Conservation (phyloP, 1,140 invertebrate genomes). For the Drosophila miranda region DNA sequence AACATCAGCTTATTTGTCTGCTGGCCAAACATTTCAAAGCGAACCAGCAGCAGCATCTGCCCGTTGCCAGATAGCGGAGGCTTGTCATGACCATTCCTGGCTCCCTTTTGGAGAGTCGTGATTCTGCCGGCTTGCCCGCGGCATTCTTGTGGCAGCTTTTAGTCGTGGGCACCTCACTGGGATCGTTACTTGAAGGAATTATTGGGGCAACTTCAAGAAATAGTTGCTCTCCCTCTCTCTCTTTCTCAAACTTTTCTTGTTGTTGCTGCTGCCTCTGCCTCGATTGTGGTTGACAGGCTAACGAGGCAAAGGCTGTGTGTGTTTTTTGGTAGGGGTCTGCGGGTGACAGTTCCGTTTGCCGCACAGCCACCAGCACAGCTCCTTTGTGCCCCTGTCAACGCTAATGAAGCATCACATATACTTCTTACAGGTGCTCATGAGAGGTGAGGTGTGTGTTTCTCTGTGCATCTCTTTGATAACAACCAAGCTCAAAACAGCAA, state of each 20-base stretch:
- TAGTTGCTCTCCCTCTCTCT: conserved; percentile 12
- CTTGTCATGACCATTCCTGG: conserved; percentile 38
- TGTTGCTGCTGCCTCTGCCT: not conserved
- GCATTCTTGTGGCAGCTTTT: conserved; percentile 36
- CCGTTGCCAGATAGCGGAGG: conserved; percentile 37
- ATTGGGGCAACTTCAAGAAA: conserved; percentile 31
- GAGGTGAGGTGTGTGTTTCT: conserved; percentile 8
- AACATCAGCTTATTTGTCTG: conserved; percentile 76
- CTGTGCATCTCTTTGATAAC: conserved; percentile 4
- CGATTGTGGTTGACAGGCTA: conserved; percentile 16
- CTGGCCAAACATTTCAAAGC: conserved; percentile 61
- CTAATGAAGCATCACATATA: conserved; percentile 62
- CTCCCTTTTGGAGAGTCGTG: conserved; percentile 39
- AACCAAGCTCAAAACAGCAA: conserved; percentile 6
- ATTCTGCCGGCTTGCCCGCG: conserved; percentile 25
- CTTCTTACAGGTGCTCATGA: not conserved
- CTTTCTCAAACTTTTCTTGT: not conserved
- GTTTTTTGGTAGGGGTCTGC: conserved; percentile 11
- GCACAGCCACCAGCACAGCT: conserved; percentile 37
- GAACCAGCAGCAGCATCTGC: conserved; percentile 32
- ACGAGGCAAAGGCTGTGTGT: conserved; percentile 12
- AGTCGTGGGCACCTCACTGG: conserved; percentile 40
- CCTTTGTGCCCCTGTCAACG: conserved; percentile 64
- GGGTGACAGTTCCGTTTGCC: conserved; percentile 40
- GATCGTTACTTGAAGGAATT: conserved; percentile 39